Base-by-base conservation (phyloP, 2,888 invertebrate genomes). In the Platycnemis pennipes region DNA sequence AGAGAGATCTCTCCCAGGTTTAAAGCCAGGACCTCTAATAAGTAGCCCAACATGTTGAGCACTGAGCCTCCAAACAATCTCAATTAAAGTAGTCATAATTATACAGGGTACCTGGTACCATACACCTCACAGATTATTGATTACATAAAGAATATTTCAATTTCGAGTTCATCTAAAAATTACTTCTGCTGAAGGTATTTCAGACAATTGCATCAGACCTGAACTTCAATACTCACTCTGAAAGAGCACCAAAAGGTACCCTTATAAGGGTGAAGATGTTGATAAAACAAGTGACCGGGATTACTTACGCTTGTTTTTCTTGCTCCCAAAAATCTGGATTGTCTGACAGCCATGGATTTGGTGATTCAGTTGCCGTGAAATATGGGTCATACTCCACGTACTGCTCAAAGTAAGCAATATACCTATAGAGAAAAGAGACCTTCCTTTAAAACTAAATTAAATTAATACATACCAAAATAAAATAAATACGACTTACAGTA, bases 301-400 rank as follows among this genome's bases (percentile, higher is more conserved):
- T 53, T 22, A 96, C 97, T 97, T 96, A 98, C 98, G 98, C 98
- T 96, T 98, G 98, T 96, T 98, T 99, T 96, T 99, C 99, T 96
- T 98, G 98, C 96, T 99, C 99, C 99, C 99, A 99, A 96, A 99
- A 98, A 96, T 99, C 99, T 3, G 98, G 98, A 96, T 98, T 99
- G 96, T 99, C 99, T 53, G 98, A 98, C 95, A 99, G 97, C 99
- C 99, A 99, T 0, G 99, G 99, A 97, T 99, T 99, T 77, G 99
- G 98, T 96, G 98, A 98, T 96, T 99, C 99, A 2, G 99, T 98
- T 46, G 98, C 97, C 16, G 99, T 99, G 95, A 99, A 98, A 97
- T 99, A 99, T 95, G 99, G 98, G 97, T 99, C 99, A 96, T 99
- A 99, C 96, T 99, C 99, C 94, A 98, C 97, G 96, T 99, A 99